Evolutionary conservation across 2,113 vertebrate genomes (phyloP).

Genomic region (Aleadryas rufinucha): DNA sequence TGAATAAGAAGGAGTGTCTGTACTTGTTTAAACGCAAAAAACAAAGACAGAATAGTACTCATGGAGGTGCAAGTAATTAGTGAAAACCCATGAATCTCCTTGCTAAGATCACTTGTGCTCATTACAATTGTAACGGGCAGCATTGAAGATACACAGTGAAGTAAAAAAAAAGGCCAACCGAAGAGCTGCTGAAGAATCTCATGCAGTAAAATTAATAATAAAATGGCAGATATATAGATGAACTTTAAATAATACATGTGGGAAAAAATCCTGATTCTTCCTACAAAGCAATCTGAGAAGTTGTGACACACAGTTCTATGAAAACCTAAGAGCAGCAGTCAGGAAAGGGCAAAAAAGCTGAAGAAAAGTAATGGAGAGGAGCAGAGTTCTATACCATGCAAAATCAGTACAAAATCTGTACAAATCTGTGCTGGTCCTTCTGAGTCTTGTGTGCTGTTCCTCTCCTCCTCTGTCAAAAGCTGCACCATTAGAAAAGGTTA

Average conservation of each 20-base stretch:
- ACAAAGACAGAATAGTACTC: not conserved
- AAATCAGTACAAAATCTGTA: no score
- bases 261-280: not conserved
- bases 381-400: fast-evolving
- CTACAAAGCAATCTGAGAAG: not conserved
- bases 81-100: not conserved
- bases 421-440: not conserved
- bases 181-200: not conserved
- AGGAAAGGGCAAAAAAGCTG: not conserved
- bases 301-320: not conserved
- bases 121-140: not conserved
- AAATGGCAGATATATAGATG: not conserved
- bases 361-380: not conserved
- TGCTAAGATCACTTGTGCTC: not conserved
- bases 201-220: not conserved
- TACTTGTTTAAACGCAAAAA: not conserved
- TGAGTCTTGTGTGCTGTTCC: not conserved
- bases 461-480: not conserved
- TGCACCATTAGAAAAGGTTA: not conserved
- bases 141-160: not conserved
- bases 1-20: not conserved
- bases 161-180: not conserved
- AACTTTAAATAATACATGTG: not conserved
- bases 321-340: not conserved
- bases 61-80: not conserved